Percentiles rank a stretch among this genome's conserved stretches.
These are phyloP conservation scores for Catocala sponsa DNA, from an alignment of 2,888 invertebrate genomes.

Conservation along the genomic window DNA sequence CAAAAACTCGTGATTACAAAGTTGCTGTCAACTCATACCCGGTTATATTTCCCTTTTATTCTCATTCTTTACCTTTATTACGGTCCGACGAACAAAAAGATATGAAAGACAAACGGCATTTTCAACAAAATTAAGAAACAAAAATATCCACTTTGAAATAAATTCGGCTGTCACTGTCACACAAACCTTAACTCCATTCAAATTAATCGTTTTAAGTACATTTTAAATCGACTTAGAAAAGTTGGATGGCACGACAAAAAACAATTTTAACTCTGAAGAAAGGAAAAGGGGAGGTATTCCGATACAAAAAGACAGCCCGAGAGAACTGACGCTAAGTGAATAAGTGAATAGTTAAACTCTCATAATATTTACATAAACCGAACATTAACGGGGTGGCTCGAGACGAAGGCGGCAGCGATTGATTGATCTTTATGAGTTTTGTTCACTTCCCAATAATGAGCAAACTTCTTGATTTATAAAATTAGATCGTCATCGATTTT, in stretches of 20 bases:
- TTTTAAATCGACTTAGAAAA: slow-evolving; percentile 72
- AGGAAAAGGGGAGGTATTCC: slow-evolving; percentile 65
- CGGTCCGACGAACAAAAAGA: slow-evolving; percentile 44
- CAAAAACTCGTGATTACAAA: slow-evolving; percentile 45
- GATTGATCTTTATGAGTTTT: slow-evolving; percentile 30
- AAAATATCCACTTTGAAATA: slow-evolving; percentile 50
- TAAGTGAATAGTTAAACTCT: slow-evolving; percentile 87
- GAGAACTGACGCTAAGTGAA: slow-evolving; percentile 83
- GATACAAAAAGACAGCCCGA: slow-evolving; percentile 79
- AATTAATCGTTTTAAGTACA: slow-evolving; percentile 71
- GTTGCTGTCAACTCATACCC: slow-evolving; percentile 35
- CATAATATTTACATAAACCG: slow-evolving; percentile 86
- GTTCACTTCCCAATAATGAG: slow-evolving; percentile 19
- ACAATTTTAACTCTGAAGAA: slow-evolving; percentile 62
- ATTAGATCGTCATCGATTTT: slow-evolving; percentile 3
- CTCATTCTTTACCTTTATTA: slow-evolving; percentile 45
- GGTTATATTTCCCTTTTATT: slow-evolving; percentile 38
- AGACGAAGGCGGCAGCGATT: slow-evolving; percentile 59
- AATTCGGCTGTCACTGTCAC: slow-evolving; percentile 65
- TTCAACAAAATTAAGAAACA: slow-evolving; percentile 55
- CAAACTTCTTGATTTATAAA: slow-evolving; percentile 13
- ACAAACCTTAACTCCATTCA: slow-evolving; percentile 63
- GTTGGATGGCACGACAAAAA: slow-evolving; percentile 64
- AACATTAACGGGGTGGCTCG: slow-evolving; percentile 76
- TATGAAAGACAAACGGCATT: slow-evolving; percentile 46